Conservation (phyloP, 2,113 vertebrate genomes). For the Trochalopteron elliotii region DNA sequence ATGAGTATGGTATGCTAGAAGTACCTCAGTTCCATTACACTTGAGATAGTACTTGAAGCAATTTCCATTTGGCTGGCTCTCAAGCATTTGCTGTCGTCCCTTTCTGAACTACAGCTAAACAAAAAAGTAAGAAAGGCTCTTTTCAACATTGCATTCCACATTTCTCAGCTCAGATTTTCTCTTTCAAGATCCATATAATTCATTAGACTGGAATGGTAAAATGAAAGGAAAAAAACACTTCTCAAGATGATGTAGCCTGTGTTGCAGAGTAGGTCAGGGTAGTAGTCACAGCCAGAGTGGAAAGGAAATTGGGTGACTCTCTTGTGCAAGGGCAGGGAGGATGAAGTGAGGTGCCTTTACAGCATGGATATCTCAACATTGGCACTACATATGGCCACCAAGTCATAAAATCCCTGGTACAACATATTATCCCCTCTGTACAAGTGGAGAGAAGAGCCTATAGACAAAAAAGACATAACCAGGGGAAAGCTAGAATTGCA, state of each 20-base stretch:
- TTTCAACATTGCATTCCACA: not conserved
- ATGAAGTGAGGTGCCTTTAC: rapidly evolving
- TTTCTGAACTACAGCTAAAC: constrained; percentile 2
- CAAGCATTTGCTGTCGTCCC: not conserved
- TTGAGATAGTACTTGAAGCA: constrained; percentile 22
- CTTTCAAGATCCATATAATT: not conserved
- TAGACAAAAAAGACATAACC: not conserved
- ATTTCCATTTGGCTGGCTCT: constrained; percentile 25
- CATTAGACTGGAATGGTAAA: not conserved
- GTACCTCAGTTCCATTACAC: constrained; percentile 9
- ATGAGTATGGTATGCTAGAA: constrained; percentile 7
- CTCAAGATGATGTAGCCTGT: not conserved
- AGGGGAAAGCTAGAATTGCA: not conserved
- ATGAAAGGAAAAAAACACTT: not conserved
- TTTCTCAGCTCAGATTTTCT: constrained; percentile 31
- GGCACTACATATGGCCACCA: not conserved
- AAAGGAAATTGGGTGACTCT: not conserved
- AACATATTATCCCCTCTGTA: not conserved
- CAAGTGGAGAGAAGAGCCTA: not conserved
- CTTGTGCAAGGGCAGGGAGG: not conserved
- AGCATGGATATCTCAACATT: not conserved
- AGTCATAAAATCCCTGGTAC: not conserved
- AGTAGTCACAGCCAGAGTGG: not conserved
- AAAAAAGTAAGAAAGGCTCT: not conserved
- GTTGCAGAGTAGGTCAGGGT: not conserved